Percentiles rank a stretch among this genome's conserved stretches.
Conservation (phyloP, 1,140 invertebrate species). For the Drosophila mauritiana region DNA sequence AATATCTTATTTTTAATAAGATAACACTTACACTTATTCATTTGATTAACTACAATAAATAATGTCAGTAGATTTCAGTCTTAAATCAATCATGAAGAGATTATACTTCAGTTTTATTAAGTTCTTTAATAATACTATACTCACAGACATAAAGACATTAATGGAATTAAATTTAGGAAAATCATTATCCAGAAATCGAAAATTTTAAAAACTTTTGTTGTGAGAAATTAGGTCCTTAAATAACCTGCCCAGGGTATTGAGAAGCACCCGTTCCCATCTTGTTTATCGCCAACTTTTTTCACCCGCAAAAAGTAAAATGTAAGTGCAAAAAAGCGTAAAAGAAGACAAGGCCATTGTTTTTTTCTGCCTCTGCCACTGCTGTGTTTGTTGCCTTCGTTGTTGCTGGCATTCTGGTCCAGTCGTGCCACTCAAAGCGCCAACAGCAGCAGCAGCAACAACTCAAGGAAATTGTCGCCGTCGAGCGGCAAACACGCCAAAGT, state of each 20-base stretch:
- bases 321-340: conserved; percentile 61
- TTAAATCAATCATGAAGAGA: too few relatives aligned
- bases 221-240: neutral
- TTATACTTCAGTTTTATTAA: too few relatives aligned
- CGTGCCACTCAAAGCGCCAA: conserved; percentile 60
- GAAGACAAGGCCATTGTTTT: conserved; percentile 76
- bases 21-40: too few relatives aligned
- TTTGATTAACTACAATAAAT: too few relatives aligned
- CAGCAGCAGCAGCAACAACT: conserved; percentile 54
- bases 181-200: too few relatives aligned
- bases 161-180: too few relatives aligned
- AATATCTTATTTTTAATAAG: too few relatives aligned
- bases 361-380: conserved; percentile 9
- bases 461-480: conserved; percentile 67
- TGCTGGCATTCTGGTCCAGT: conserved; percentile 54
- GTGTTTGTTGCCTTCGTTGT: conserved; percentile 9
- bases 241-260: neutral
- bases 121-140: too few relatives aligned
- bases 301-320: conserved; percentile 63
- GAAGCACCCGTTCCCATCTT: conserved; percentile 32
- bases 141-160: too few relatives aligned
- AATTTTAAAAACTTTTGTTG: neutral
- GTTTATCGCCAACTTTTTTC: conserved; percentile 49
- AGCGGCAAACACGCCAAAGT: conserved; percentile 60
- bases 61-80: too few relatives aligned